phyloP scores from a whole-genome alignment of 2,113 vertebrate species.

The Ammodytes dubius region DNA sequence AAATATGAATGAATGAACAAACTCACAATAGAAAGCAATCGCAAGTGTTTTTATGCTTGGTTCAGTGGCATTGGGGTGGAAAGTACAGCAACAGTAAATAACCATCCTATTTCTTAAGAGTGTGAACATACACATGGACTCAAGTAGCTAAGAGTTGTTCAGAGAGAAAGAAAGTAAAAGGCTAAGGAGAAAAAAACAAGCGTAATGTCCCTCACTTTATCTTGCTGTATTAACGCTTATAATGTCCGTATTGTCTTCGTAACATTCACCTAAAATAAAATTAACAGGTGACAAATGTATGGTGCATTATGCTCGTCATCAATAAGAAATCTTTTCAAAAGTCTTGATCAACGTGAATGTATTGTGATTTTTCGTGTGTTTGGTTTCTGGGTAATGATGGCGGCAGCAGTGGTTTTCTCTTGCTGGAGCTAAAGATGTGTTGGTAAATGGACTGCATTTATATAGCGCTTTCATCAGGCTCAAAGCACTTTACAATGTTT shows the following conservation, averaged over 20 bases:
- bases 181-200: neutral
- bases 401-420: neutral
- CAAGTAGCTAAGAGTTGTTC: slow-evolving; percentile 4
- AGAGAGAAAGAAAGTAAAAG: no score
- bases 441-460: no score
- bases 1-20: neutral
- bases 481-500: no score
- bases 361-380: neutral
- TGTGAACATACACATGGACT: slow-evolving; percentile 14
- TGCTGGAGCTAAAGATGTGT: no score
- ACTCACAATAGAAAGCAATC: slow-evolving; percentile 10
- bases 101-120: slow-evolving; percentile 41
- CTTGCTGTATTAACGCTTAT: neutral
- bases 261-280: neutral
- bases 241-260: neutral
- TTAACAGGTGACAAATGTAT: neutral
- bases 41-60: slow-evolving; percentile 21
- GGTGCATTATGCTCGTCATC: neutral
- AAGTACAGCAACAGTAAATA: slow-evolving; percentile 28
- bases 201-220: neutral
- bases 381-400: neutral
- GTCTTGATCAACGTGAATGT: neutral
- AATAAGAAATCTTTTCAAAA: neutral
- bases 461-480: no score
- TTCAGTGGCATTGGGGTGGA: slow-evolving; percentile 29